Base-by-base conservation (phyloP, 2,888 invertebrate genomes). In the Campopleginae sp. region DNA sequence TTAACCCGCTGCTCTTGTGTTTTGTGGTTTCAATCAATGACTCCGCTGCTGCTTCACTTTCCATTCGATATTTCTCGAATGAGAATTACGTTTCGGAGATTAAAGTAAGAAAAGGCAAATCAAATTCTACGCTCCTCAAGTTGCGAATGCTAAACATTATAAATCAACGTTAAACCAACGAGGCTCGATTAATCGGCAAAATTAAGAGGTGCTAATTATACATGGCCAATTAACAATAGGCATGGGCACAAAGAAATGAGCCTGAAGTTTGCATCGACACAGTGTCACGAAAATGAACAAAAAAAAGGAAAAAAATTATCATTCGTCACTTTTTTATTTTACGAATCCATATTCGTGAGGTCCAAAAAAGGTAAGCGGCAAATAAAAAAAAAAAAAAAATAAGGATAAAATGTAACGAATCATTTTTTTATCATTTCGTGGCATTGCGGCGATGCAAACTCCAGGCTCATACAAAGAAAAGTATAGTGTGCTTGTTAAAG, bases 401-500 rank as follows among this genome's bases (percentile, higher is more conserved):
- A n/a, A n/a, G n/a, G n/a, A n/a, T n/a, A n/a, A n/a, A n/a, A n/a
- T n/a, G n/a, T n/a, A n/a, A n/a, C n/a, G n/a, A n/a, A n/a, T n/a
- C n/a, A n/a, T n/a, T n/a, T n/a, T n/a, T n/a, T n/a, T n/a, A n/a
- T n/a, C n/a, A n/a, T n/a, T n/a, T n/a, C n/a, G n/a, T n/a, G n/a
- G n/a, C n/a, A n/a, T n/a, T n/a, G n/a, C n/a, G n/a, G n/a, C n/a
- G n/a, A n/a, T n/a, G n/a, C n/a, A n/a, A n/a, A n/a, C n/a, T n/a
- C n/a, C n/a, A n/a, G n/a, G n/a, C n/a, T n/a, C n/a, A n/a, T n/a
- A n/a, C n/a, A n/a, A n/a, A 17, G 17, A 72, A 12, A n/a, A 61
- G 38, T 31, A 10, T 12, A 8, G 23, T 51, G 19, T 70, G 1
- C 12, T 12, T 46, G 84, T 86, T 82, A 90, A 19, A 90, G 83